These are phyloP conservation scores for Epinephelus cyanopodus DNA, from an alignment of 2,113 vertebrate genomes.

Conservation along the genomic window DNA sequence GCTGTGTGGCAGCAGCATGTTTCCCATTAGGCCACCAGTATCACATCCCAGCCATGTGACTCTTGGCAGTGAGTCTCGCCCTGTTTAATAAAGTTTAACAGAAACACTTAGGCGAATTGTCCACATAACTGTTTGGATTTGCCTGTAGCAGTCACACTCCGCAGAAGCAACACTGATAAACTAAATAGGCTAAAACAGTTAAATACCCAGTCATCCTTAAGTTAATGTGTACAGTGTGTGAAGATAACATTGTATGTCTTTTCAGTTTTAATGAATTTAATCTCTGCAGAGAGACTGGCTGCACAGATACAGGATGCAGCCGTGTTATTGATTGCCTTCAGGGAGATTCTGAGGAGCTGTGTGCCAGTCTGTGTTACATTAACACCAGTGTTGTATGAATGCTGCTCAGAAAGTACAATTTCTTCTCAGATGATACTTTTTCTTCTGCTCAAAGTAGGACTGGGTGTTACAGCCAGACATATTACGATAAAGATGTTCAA, in stretches of 20 bases:
- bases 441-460: neutral
- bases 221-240: neutral
- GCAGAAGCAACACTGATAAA: conserved; percentile 1
- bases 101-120: conserved; percentile 61
- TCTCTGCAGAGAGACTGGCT: neutral
- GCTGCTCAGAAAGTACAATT: conserved; percentile 16
- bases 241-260: neutral
- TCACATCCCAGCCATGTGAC: conserved; percentile 73
- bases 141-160: conserved; percentile 15
- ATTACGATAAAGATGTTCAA: no score
- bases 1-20: conserved; percentile 77
- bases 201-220: neutral
- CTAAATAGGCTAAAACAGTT: neutral
- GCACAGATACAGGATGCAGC: conserved; percentile 15
- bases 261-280: neutral
- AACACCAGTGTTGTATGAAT: neutral
- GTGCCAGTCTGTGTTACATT: conserved; percentile 3
- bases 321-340: conserved; percentile 29
- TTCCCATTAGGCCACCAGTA: conserved; percentile 69
- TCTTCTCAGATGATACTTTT: neutral
- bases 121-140: conserved; percentile 45
- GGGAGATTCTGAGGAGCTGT: conserved; percentile 12
- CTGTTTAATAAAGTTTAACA: conserved; percentile 62
- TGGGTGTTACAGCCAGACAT: no score
- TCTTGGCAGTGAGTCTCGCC: conserved; percentile 53